phyloP scores from a whole-genome alignment of 92 coral and sea anemone genomes.

The Phenganax stokvisi region DNA sequence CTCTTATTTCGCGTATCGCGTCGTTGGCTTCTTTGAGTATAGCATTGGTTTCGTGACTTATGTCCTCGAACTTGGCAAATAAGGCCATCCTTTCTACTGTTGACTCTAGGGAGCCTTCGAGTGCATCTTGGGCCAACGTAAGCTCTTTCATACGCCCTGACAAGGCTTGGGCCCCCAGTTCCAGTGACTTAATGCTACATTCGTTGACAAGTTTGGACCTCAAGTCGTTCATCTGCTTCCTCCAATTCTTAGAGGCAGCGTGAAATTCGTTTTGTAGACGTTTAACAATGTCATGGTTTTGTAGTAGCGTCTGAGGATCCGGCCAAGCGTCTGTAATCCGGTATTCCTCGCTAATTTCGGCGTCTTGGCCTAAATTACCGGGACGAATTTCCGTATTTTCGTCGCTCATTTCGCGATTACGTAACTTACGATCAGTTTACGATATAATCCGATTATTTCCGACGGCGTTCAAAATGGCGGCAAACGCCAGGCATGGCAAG shows the following conservation, averaged over 20 bases:
- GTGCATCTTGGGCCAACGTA: slow-evolving; percentile 29
- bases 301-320: neutral
- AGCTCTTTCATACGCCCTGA: slow-evolving; percentile 23
- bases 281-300: neutral
- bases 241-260: slow-evolving; percentile 36
- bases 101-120: slow-evolving; percentile 23
- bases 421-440: neutral
- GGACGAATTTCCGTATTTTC: neutral
- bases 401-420: neutral
- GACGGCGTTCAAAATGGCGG: too few species aligned
- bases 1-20: slow-evolving; percentile 13
- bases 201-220: slow-evolving; percentile 15
- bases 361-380: neutral
- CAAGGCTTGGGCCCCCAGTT: slow-evolving; percentile 34
- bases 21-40: slow-evolving; percentile 32
- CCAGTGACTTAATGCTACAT: slow-evolving; percentile 21
- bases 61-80: slow-evolving; percentile 32
- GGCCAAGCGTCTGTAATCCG: neutral
- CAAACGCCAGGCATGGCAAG: too few species aligned
- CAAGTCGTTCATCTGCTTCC: slow-evolving; percentile 33
- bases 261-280: neutral
- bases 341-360: neutral
- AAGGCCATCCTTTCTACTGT: slow-evolving; percentile 30
- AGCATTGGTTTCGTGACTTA: slow-evolving; percentile 36
- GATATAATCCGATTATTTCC: too few species aligned